A percentile compares a stretch with the other conserved stretches of the same genome.
Evolutionary conservation across 1,140 invertebrate genomes (phyloP).

Genomic region (Leptinotarsa lineolata): DNA sequence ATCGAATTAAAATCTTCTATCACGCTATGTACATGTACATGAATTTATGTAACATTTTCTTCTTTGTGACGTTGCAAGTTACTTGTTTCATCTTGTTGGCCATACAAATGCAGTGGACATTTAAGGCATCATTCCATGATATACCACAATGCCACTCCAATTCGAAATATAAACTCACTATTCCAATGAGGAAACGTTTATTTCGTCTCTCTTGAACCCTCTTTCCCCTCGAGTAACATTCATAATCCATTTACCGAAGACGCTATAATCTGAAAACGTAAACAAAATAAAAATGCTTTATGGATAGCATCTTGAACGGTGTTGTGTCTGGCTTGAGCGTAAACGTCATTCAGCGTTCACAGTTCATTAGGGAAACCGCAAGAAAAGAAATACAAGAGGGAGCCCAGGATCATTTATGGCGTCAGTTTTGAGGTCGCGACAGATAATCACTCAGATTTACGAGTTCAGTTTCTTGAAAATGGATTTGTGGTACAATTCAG

Average conservation of each 20-base stretch:
- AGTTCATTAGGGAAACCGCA: constrained; percentile 38
- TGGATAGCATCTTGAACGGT: constrained; percentile 36
- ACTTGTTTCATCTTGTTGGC: too few species aligned
- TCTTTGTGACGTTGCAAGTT: too few species aligned
- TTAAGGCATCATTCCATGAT: too few species aligned
- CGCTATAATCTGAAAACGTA: constrained; percentile 7
- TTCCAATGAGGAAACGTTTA: neutral
- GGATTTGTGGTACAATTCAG: neutral
- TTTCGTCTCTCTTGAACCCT: neutral
- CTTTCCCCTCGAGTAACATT: neutral
- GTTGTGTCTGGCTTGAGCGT: constrained; percentile 39
- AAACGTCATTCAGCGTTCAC: constrained; percentile 39
- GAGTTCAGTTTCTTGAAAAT: neutral
- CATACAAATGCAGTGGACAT: too few species aligned
- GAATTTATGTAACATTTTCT: too few species aligned
- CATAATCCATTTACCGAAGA: constrained; percentile 1
- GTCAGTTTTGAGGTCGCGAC: constrained; percentile 41
- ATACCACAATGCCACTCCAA: too few species aligned
- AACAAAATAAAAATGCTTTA: constrained; percentile 33
- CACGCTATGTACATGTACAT: too few species aligned
- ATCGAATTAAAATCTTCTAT: too few species aligned
- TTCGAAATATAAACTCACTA: too few species aligned
- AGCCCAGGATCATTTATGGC: constrained; percentile 36
- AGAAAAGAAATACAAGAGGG: constrained; percentile 20
- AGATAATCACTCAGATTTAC: constrained; percentile 35